Percentiles rank a stretch among this genome's conserved stretches.
These are phyloP conservation scores for Cepaea hortensis DNA, from an alignment of 2,888 invertebrate genomes.

Conservation along the genomic window DNA sequence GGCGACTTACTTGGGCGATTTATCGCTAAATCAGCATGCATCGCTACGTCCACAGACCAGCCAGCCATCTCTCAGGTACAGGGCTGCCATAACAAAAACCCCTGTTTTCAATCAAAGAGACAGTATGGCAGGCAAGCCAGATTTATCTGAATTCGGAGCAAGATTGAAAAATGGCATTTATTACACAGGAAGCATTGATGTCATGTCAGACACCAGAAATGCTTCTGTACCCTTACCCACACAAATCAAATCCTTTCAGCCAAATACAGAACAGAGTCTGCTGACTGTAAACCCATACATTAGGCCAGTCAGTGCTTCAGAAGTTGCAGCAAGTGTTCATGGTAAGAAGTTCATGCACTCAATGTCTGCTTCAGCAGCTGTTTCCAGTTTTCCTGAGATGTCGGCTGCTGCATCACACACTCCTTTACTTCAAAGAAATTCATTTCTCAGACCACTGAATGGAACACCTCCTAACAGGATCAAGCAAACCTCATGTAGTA, in stretches of 20 bases:
- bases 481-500: constrained; percentile 32
- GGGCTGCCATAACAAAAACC: constrained; percentile 61
- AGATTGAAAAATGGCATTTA: constrained; percentile 12
- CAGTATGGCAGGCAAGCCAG: constrained; percentile 33
- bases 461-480: constrained; percentile 12
- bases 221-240: neutral
- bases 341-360: constrained; percentile 20
- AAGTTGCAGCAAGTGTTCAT: constrained; percentile 53
- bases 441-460: constrained; percentile 48
- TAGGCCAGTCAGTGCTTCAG: constrained; percentile 72
- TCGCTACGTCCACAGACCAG: constrained; percentile 66
- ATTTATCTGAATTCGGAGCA: constrained; percentile 12
- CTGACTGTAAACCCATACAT: constrained; percentile 61
- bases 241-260: neutral
- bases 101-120: constrained; percentile 63
- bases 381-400: constrained; percentile 31
- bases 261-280: neutral
- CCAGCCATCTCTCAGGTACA: constrained; percentile 68
- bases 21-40: constrained; percentile 68
- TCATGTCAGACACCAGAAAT: neutral
- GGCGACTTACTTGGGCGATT: constrained; percentile 60
- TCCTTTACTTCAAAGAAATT: constrained; percentile 38
- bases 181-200: constrained; percentile 11
- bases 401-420: neutral
- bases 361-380: constrained; percentile 24